phyloP scores from a whole-genome alignment of 2,888 invertebrate species.

The Himalopsyche anomala region DNA sequence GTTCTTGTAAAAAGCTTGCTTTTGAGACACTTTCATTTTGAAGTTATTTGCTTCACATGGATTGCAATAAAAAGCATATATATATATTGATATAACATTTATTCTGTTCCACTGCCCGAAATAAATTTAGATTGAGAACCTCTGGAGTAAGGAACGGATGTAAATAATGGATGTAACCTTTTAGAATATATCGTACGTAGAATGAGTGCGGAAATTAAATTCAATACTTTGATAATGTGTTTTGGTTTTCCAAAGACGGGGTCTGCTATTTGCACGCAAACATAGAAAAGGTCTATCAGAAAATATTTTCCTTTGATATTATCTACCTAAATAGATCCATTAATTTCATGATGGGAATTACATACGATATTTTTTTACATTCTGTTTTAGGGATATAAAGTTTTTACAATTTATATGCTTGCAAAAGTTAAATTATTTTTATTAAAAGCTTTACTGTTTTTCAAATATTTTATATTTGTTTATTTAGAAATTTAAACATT shows the following conservation, averaged over 20 bases:
- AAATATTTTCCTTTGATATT: slow-evolving; percentile 23
- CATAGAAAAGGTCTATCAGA: slow-evolving; percentile 28
- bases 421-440: too few relatives aligned
- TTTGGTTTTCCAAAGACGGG: slow-evolving; percentile 58
- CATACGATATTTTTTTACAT: background rate
- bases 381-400: too few relatives aligned
- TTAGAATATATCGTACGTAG: slow-evolving; percentile 56
- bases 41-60: too few relatives aligned
- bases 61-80: too few relatives aligned
- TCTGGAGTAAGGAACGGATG: slow-evolving; percentile 63
- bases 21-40: too few relatives aligned
- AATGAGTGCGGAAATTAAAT: slow-evolving; percentile 66
- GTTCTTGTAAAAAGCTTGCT: too few relatives aligned
- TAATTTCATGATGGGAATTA: background rate
- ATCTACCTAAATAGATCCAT: slow-evolving; percentile 15
- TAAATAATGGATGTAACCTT: slow-evolving; percentile 66
- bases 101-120: background rate
- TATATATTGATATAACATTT: too few relatives aligned
- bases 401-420: too few relatives aligned
- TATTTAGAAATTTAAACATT: too few relatives aligned
- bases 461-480: too few relatives aligned
- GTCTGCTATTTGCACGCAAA: slow-evolving; percentile 46
- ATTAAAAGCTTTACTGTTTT: too few relatives aligned
- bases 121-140: slow-evolving; percentile 17
- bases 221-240: slow-evolving; percentile 66